Conservation (phyloP, 2,888 invertebrate species). For the Lamellibrachia satsuma region DNA sequence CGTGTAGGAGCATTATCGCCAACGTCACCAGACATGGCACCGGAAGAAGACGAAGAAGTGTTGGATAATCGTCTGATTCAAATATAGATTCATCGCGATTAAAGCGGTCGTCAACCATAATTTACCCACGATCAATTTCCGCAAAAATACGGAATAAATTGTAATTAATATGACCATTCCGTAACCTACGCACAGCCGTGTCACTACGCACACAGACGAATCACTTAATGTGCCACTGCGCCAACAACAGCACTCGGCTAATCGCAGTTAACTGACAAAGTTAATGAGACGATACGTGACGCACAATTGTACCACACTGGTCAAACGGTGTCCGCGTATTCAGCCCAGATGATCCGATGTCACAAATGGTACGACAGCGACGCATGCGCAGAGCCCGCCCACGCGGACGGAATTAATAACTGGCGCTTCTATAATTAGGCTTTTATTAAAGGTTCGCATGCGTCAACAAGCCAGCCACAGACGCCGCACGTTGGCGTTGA, state of each 20-base stretch:
- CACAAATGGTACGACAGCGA: neutral
- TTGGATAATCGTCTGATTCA: no score
- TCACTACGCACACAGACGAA: no score
- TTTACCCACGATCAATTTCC: no score
- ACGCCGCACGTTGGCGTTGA: neutral
- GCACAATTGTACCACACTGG: neutral
- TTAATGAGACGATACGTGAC: neutral
- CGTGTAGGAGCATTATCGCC: no score
- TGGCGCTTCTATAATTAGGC: neutral
- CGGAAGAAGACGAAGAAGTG: no score
- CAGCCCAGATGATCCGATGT: neutral
- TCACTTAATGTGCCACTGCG: no score
- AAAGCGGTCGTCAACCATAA: no score
- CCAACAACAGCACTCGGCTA: neutral
- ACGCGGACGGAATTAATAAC: neutral
- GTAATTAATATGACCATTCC: no score
- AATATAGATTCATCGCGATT: no score
- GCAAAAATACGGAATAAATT: no score
- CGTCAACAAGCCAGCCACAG: neutral
- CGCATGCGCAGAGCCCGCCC: neutral
- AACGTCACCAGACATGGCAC: no score
- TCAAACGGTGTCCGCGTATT: neutral
- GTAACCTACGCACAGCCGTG: no score
- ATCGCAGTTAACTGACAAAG: neutral
- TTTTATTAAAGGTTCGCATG: slow-evolving; percentile 11